A percentile compares a stretch with the other conserved stretches of the same genome.
Conservation (phyloP, 2,888 invertebrate genomes). For the Drosophila mettleri region DNA sequence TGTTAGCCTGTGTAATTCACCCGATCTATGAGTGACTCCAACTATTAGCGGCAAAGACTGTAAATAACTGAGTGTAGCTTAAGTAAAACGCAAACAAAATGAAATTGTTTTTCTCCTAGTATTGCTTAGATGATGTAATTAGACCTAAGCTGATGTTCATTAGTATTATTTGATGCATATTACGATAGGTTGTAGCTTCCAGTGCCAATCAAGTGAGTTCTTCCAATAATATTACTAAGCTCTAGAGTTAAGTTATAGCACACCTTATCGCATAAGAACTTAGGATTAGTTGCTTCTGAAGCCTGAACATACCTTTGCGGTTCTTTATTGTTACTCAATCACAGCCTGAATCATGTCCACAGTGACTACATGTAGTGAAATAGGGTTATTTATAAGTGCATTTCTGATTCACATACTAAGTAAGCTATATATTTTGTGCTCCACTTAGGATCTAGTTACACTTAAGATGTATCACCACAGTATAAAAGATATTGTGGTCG, state of each 20-base stretch:
- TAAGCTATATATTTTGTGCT: background rate
- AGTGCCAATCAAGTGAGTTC: constrained; percentile 74
- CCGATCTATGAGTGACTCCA: background rate
- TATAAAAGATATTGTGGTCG: constrained; percentile 12
- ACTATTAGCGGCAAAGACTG: constrained; percentile 65
- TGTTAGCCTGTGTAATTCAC: background rate
- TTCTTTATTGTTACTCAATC: constrained; percentile 30
- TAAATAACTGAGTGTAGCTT: constrained; percentile 63
- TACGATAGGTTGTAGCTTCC: constrained; percentile 54
- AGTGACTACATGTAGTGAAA: background rate
- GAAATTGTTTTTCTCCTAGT: constrained; percentile 13
- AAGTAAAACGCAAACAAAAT: constrained; percentile 1
- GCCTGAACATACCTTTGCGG: constrained; percentile 15
- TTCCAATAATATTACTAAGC: constrained; percentile 48
- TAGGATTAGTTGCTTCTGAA: constrained; percentile 22
- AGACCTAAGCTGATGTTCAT: constrained; percentile 18
- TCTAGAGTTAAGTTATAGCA: constrained; percentile 15
- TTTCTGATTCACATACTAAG: background rate
- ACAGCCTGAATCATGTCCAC: constrained; percentile 1
- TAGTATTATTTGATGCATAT: constrained; percentile 56
- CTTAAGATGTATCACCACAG: constrained; percentile 16
- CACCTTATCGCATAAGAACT: constrained; percentile 5
- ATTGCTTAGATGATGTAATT: constrained; percentile 22
- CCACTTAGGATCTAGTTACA: background rate
- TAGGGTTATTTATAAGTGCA: background rate